These are phyloP conservation scores for Ceyx erithaca DNA, from an alignment of 2,797 vertebrate species.

Conservation along the genomic window DNA sequence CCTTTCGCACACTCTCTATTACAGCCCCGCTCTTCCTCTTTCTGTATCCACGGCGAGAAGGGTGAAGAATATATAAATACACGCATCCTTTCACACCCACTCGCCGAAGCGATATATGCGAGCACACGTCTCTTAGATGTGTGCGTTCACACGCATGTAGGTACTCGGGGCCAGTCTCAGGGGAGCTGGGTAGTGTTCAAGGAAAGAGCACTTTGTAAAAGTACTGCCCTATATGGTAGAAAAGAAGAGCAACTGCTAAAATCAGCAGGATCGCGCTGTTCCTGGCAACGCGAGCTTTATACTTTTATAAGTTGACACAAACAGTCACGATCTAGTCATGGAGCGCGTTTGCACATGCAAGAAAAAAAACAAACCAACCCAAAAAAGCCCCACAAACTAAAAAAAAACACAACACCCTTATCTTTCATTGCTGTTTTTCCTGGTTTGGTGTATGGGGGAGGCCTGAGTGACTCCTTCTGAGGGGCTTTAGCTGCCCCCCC, in stretches of 20 bases:
- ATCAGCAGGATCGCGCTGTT: neutral
- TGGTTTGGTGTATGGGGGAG: neutral
- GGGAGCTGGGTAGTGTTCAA: neutral
- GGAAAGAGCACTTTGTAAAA: neutral
- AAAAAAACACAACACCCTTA: neutral
- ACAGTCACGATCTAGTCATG: neutral
- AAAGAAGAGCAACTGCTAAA: neutral
- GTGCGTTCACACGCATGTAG: neutral
- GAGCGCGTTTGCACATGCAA: neutral
- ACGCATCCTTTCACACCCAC: neutral
- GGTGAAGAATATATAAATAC: neutral
- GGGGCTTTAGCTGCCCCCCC: neutral
- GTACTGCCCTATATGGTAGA: conserved; percentile 29
- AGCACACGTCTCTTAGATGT: neutral
- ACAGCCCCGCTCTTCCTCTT: neutral
- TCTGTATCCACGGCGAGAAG: neutral
- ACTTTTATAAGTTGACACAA: conserved; percentile 13
- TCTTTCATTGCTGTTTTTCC: neutral
- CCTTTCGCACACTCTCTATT: neutral
- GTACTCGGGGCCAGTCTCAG: neutral
- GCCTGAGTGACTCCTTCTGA: neutral
- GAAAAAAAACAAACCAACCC: too few species aligned
- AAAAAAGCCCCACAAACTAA: too few species aligned
- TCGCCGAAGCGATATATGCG: neutral
- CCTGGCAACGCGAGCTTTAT: neutral